These are phyloP conservation scores for Myopa testacea DNA, from an alignment of 2,888 invertebrate species.

Conservation along the genomic window DNA sequence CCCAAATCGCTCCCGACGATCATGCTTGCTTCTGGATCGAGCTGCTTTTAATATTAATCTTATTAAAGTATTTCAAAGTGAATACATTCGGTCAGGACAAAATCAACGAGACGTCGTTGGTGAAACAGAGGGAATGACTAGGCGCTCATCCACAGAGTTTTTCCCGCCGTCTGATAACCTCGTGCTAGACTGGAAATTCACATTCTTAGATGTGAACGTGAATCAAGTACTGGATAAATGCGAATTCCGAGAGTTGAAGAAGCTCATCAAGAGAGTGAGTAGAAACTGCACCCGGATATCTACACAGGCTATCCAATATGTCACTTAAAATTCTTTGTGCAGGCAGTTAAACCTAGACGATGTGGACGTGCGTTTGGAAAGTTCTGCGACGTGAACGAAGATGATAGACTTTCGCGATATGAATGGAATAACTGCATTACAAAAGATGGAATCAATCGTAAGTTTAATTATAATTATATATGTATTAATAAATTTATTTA, in stretches of 20 bases:
- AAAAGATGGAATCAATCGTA: constrained; percentile 84
- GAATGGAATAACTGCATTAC: constrained; percentile 92
- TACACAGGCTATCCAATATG: background rate
- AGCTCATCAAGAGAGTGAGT: constrained; percentile 82
- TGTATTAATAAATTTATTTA: background rate
- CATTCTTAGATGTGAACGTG: constrained; percentile 82
- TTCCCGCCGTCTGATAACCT: constrained; percentile 66
- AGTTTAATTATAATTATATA: constrained; percentile 66
- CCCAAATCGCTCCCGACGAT: constrained; percentile 63
- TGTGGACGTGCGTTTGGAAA: constrained; percentile 91
- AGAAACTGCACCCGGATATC: background rate
- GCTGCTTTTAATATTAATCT: constrained; percentile 85
- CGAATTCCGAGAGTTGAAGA: constrained; percentile 84
- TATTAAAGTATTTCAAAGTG: constrained; percentile 85
- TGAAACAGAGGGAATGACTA: background rate
- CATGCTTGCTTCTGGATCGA: constrained; percentile 81
- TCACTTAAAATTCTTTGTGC: constrained; percentile 41
- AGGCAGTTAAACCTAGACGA: constrained; percentile 87
- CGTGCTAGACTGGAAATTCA: constrained; percentile 92
- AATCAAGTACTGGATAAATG: constrained; percentile 82
- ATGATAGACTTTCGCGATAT: constrained; percentile 80
- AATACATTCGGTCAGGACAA: constrained; percentile 72
- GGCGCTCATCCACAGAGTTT: constrained; percentile 45
- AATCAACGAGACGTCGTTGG: constrained; percentile 48
- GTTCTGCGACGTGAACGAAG: constrained; percentile 86